These are phyloP conservation scores for Myiozetetes cayanensis DNA, from an alignment of 2,113 vertebrate species.

Conservation along the genomic window DNA sequence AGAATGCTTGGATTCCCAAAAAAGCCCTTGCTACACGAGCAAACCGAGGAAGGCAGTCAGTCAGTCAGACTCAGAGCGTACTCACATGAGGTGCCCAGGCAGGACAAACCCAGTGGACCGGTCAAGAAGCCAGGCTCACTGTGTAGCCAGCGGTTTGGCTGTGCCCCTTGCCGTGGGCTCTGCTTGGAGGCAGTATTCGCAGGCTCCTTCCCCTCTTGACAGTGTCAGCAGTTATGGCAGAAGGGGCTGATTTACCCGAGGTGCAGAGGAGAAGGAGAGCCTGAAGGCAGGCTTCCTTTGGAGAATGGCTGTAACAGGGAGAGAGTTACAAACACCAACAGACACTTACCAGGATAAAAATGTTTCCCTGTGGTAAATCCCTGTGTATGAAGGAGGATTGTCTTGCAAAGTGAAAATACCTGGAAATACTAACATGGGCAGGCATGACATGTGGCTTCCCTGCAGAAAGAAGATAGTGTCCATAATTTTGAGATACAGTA, in stretches of 20 bases:
- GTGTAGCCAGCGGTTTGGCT: fast-evolving
- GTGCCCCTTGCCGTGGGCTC: not conserved
- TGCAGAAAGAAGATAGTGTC: not conserved
- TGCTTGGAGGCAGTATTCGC: not conserved
- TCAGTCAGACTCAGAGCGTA: not conserved
- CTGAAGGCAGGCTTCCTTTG: not conserved
- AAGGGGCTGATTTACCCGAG: not conserved
- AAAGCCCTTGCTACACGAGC: not conserved
- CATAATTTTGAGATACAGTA: not conserved
- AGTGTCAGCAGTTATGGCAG: not conserved
- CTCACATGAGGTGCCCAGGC: not conserved
- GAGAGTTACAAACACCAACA: not conserved
- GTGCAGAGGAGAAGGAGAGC: not conserved
- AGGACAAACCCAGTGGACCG: fast-evolving
- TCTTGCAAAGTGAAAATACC: not conserved
- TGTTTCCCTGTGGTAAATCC: not conserved
- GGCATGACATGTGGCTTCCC: not conserved
- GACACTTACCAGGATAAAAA: not conserved
- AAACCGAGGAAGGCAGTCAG: not conserved
- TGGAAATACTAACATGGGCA: not conserved
- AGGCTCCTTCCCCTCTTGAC: fast-evolving
- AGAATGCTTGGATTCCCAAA: not conserved
- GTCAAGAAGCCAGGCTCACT: fast-evolving
- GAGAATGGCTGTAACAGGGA: not conserved
- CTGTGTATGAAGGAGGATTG: not conserved